Conservation (phyloP, 1,140 invertebrate genomes). For the Cyphomyrmex costatus region DNA sequence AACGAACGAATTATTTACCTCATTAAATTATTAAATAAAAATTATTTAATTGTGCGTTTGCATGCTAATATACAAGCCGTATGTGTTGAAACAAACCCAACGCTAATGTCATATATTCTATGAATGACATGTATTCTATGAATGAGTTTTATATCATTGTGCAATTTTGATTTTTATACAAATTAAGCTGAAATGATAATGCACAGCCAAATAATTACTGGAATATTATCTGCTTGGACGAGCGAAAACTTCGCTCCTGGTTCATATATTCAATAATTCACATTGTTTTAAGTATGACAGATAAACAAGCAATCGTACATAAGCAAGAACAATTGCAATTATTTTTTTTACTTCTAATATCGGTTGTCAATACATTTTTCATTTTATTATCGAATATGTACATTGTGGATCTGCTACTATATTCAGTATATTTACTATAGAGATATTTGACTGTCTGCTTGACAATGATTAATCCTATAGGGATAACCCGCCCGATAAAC, state of each 20-base stretch:
- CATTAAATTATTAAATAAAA: conserved; percentile 45
- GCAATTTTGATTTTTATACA: conserved; percentile 15
- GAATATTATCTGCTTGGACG: conserved; percentile 34
- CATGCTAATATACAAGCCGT: not conserved
- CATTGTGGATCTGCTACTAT: too few species aligned
- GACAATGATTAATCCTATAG: conserved; percentile 11
- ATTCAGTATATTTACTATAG: not conserved
- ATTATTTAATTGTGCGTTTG: conserved; percentile 6
- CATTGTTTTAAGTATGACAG: not conserved
- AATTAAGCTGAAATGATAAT: conserved; percentile 12
- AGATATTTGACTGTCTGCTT: not conserved
- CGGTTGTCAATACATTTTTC: not conserved
- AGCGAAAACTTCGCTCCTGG: conserved; percentile 30
- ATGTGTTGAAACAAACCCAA: not conserved
- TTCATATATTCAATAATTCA: conserved; percentile 12
- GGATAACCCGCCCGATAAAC: not conserved
- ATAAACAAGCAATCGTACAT: not conserved
- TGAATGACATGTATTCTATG: not conserved
- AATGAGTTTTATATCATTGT: conserved; percentile 5
- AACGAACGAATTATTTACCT: conserved; percentile 29
- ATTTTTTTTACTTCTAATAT: not conserved
- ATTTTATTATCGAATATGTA: not conserved
- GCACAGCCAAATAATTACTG: conserved; percentile 28
- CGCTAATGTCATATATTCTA: not conserved
- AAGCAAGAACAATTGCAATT: not conserved